Conservation (phyloP, 2,113 vertebrate species). For the Tapirus terrestris region DNA sequence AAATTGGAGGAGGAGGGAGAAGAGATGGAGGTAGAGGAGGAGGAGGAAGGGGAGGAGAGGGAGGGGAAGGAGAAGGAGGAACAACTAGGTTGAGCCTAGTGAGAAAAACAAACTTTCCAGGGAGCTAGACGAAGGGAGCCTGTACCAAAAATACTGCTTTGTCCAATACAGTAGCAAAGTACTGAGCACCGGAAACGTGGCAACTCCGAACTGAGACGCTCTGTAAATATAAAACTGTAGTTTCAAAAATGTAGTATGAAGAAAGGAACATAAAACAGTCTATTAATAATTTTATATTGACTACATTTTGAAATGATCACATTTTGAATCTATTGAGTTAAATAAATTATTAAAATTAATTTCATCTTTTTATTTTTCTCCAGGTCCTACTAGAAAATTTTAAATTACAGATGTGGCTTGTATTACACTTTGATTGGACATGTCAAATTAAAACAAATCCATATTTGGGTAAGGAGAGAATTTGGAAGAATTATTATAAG, state of each 20-base stretch:
- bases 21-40: not conserved
- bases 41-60: not conserved
- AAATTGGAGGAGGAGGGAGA: not conserved
- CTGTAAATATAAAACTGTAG: not conserved
- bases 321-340: not conserved
- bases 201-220: not conserved
- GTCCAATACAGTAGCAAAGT: not conserved
- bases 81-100: not conserved
- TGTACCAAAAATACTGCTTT: not conserved
- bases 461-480: not conserved
- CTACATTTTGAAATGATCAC: not conserved
- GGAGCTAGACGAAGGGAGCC: not conserved
- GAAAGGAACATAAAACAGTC: not conserved
- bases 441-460: conserved; percentile 2
- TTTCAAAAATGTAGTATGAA: not conserved
- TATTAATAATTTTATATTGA: not conserved
- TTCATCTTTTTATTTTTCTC: not conserved
- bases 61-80: not conserved
- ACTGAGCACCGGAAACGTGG: not conserved
- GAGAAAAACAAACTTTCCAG: not conserved
- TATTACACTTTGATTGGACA: not conserved
- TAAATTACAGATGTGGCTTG: not conserved
- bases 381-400: not conserved
- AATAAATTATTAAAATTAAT: conserved; percentile 32
- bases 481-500: not conserved